These are phyloP conservation scores for Sebastiscus albofasciatus DNA, from an alignment of 2,797 vertebrate species.

Conservation along the genomic window DNA sequence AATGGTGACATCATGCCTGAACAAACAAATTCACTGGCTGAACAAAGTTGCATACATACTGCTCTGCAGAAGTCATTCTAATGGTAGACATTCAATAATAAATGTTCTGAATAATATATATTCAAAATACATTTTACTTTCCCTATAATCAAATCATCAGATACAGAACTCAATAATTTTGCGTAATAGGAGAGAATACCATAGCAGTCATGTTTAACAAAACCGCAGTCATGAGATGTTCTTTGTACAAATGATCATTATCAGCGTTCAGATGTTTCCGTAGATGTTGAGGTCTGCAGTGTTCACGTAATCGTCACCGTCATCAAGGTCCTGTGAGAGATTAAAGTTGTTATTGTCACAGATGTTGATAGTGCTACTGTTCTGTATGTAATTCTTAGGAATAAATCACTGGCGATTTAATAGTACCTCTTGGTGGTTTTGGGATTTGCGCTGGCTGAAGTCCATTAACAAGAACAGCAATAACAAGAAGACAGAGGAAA, in stretches of 20 bases:
- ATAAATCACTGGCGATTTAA: background rate
- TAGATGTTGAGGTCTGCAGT: slow-evolving; percentile 59
- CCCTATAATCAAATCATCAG: background rate
- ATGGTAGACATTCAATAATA: background rate
- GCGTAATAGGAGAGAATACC: background rate
- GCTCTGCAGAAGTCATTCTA: background rate
- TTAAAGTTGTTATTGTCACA: background rate
- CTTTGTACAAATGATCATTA: background rate
- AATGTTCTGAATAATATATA: background rate
- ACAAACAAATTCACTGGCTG: background rate
- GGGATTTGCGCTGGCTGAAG: slow-evolving; percentile 45
- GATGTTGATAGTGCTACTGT: background rate
- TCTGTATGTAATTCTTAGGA: background rate
- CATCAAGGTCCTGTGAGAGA: slow-evolving; percentile 42
- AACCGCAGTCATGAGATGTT: background rate
- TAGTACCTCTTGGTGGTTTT: slow-evolving; percentile 48
- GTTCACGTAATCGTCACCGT: slow-evolving; percentile 57
- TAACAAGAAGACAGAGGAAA: background rate
- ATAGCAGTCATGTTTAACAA: background rate
- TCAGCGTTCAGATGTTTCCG: slow-evolving; percentile 53
- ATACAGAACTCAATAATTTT: background rate
- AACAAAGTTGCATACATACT: background rate
- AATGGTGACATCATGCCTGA: background rate
- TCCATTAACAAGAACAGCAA: slow-evolving; percentile 8
- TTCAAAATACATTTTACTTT: background rate